A percentile compares a stretch with the other conserved stretches of the same genome.
Conservation (phyloP, 1,140 invertebrate genomes). For the Onthophagus taurus region DNA sequence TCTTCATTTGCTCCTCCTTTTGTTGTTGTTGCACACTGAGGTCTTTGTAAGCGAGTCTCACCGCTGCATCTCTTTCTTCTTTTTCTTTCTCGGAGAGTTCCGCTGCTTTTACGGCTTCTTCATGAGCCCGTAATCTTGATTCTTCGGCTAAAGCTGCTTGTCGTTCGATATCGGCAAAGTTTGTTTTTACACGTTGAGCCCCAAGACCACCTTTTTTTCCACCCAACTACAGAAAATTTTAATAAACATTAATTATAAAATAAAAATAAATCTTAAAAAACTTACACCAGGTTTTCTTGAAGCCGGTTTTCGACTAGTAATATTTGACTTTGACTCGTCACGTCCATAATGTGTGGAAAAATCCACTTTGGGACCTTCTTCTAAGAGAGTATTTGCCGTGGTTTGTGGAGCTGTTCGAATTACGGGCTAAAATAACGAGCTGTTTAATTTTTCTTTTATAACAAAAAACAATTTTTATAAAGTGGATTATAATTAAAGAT, state of each 20-base stretch:
- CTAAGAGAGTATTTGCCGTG: slow-evolving; percentile 4
- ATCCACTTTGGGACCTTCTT: slow-evolving; percentile 38
- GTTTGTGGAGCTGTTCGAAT: slow-evolving; percentile 8
- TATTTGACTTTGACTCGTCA: slow-evolving; percentile 55
- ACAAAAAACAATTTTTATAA: too few relatives aligned
- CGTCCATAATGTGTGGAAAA: slow-evolving; percentile 29
- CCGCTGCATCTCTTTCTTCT: slow-evolving; percentile 57
- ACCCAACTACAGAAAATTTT: slow-evolving; percentile 51
- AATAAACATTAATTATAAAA: slow-evolving; percentile 7
- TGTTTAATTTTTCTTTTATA: too few relatives aligned
- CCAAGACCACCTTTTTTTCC: slow-evolving; percentile 90
- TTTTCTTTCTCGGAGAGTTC: slow-evolving; percentile 41
- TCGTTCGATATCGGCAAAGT: slow-evolving; percentile 93
- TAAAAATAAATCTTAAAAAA: slow-evolving; percentile 18
- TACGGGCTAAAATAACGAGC: too few relatives aligned
- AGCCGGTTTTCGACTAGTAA: slow-evolving; percentile 57
- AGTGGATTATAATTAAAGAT: too few relatives aligned
- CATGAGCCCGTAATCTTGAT: slow-evolving; percentile 49
- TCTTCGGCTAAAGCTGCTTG: slow-evolving; percentile 76
- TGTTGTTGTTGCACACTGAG: slow-evolving; percentile 67
- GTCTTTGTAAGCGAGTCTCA: slow-evolving; percentile 85
- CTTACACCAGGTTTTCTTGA: slow-evolving; percentile 54
- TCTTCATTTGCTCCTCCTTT: slow-evolving; percentile 66
- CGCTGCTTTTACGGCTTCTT: slow-evolving; percentile 43
- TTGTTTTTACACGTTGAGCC: slow-evolving; percentile 88